A percentile compares a stretch with the other conserved stretches of the same genome.
Evolutionary conservation across 2,797 vertebrate species (phyloP).

Genomic region (Lacerta bilineata): DNA sequence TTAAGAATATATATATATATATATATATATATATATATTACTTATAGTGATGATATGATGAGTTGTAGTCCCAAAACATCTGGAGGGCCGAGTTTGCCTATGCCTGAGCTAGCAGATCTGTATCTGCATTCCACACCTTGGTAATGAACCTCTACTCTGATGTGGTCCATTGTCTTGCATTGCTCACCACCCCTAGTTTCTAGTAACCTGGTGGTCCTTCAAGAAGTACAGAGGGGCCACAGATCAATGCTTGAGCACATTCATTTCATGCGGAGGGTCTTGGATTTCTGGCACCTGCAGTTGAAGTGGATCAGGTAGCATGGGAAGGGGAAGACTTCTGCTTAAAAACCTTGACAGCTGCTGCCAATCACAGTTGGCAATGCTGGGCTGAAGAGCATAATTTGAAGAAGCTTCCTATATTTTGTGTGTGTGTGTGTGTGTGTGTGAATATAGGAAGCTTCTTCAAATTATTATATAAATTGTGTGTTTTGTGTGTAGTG

Average conservation of each 20-base stretch:
- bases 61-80: too few species aligned
- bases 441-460: too few species aligned
- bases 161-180: not conserved
- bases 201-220: not conserved
- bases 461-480: too few species aligned
- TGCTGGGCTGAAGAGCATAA: not conserved
- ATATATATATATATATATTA: too few species aligned
- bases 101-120: too few species aligned
- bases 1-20: not conserved
- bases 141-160: not conserved
- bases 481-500: too few species aligned
- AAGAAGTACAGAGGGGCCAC: not conserved
- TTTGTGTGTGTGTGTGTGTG: too few species aligned
- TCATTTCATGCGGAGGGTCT: not conserved
- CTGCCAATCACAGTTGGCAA: not conserved
- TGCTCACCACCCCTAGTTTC: too few species aligned
- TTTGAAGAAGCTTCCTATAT: not conserved
- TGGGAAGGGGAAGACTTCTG: not conserved
- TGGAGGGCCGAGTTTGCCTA: too few species aligned
- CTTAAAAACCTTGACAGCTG: not conserved
- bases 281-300: not conserved
- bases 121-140: not conserved
- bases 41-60: too few species aligned
- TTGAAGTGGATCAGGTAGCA: not conserved
- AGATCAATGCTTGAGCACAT: not conserved